Conservation (phyloP, 2,888 invertebrate genomes). For the Aricia artaxerxes region DNA sequence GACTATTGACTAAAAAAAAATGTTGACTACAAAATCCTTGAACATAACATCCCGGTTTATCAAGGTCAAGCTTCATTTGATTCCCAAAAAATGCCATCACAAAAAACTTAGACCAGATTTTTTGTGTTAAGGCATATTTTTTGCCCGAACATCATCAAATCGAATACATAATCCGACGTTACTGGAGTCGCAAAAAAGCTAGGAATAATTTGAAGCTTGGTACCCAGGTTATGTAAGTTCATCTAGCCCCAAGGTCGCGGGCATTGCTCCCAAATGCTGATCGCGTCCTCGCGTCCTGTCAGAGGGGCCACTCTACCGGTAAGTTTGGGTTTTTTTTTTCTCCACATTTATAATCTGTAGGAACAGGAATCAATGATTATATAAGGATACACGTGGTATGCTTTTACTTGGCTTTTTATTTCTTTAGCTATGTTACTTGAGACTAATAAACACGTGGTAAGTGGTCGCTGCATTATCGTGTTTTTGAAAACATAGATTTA, state of each 20-base stretch:
- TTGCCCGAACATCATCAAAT: neutral
- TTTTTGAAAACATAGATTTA: neutral
- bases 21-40: neutral
- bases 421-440: constrained; percentile 1
- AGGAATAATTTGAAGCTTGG: constrained; percentile 70
- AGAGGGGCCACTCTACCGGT: constrained; percentile 47
- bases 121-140: neutral
- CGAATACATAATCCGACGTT: constrained; percentile 48
- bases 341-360: constrained; percentile 37
- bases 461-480: neutral
- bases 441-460: constrained; percentile 1
- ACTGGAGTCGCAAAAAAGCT: constrained; percentile 69
- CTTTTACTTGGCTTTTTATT: constrained; percentile 14
- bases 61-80: neutral
- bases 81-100: neutral
- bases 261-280: constrained; percentile 79
- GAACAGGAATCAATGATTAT: constrained; percentile 28
- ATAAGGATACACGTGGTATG: constrained; percentile 21
- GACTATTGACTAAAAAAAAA: neutral
- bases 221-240: constrained; percentile 77
- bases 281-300: constrained; percentile 73
- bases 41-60: neutral
- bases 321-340: constrained; percentile 65
- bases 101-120: constrained; percentile 11
- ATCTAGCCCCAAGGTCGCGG: constrained; percentile 79